Conservation (phyloP, 64 coral and sea anemone genomes). For the Cladopsammia gracilis region DNA sequence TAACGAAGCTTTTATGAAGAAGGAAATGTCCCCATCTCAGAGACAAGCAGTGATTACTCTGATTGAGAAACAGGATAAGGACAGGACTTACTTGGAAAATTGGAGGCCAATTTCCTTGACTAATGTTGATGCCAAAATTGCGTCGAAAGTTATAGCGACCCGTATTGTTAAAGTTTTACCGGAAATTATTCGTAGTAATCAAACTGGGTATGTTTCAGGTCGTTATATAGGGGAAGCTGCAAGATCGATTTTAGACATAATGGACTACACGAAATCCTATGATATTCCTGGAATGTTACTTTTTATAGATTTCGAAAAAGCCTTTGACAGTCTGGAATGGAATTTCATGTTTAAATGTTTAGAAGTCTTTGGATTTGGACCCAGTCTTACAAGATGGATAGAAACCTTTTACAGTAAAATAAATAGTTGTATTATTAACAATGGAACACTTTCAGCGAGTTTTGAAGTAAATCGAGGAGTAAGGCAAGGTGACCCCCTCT, state of each 20-base stretch:
- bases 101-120: slow-evolving; percentile 21
- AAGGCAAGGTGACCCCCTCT: slow-evolving; percentile 36
- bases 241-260: slow-evolving; percentile 12
- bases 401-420: not conserved
- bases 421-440: not conserved
- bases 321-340: slow-evolving; percentile 2
- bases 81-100: slow-evolving; percentile 40
- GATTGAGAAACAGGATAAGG: slow-evolving; percentile 41
- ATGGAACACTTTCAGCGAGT: slow-evolving; percentile 3
- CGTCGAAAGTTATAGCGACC: not conserved
- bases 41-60: slow-evolving; percentile 43
- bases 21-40: slow-evolving; percentile 25
- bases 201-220: slow-evolving; percentile 4
- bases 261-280: slow-evolving; percentile 1
- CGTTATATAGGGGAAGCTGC: slow-evolving; percentile 5
- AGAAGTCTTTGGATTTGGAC: slow-evolving; percentile 5
- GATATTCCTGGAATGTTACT: not conserved
- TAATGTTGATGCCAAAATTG: slow-evolving; percentile 44
- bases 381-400: slow-evolving; percentile 4
- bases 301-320: slow-evolving; percentile 17
- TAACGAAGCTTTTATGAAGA: not conserved
- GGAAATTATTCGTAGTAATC: slow-evolving; percentile 18
- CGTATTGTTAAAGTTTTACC: slow-evolving; percentile 4
- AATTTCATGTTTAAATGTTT: slow-evolving; percentile 4
- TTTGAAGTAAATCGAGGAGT: slow-evolving; percentile 38